These are phyloP conservation scores for Parotocinclus haroldoi DNA, from an alignment of 2,797 vertebrate genomes.

Conservation along the genomic window DNA sequence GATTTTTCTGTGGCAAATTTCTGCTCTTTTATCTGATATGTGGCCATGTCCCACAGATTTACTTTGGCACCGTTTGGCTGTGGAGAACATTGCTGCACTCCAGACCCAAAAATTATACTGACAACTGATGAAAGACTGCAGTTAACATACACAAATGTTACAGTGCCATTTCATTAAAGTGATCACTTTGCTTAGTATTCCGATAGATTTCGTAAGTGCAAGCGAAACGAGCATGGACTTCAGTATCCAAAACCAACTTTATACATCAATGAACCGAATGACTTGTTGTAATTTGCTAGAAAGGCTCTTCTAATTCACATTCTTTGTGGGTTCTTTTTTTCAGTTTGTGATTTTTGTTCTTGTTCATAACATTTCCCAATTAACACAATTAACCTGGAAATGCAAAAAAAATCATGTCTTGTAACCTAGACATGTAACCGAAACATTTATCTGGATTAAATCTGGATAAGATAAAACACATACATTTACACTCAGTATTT, in stretches of 20 bases:
- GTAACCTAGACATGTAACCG: no score
- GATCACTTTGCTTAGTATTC: not conserved
- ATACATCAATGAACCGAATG: not conserved
- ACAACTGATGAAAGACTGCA: slow-evolving; percentile 45
- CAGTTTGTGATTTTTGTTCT: no score
- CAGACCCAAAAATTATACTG: slow-evolving; percentile 31
- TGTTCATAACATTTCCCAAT: no score
- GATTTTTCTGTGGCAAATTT: slow-evolving; percentile 43
- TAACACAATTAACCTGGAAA: no score
- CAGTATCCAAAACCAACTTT: not conserved
- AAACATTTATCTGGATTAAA: no score
- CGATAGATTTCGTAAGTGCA: not conserved
- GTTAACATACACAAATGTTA: slow-evolving; percentile 30
- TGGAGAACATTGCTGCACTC: slow-evolving; percentile 29
- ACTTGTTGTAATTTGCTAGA: not conserved
- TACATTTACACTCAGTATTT: no score
- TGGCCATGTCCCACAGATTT: slow-evolving; percentile 48
- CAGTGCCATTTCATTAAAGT: not conserved
- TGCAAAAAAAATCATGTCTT: no score
- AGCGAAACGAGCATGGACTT: not conserved
- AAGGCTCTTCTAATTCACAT: not conserved
- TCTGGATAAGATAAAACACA: no score
- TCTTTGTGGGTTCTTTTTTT: no score
- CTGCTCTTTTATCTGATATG: slow-evolving; percentile 47
- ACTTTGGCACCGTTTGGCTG: slow-evolving; percentile 46